Evolutionary conservation across 2,113 vertebrate species (phyloP).

Genomic region (Cyprinodon brontotheroides): DNA sequence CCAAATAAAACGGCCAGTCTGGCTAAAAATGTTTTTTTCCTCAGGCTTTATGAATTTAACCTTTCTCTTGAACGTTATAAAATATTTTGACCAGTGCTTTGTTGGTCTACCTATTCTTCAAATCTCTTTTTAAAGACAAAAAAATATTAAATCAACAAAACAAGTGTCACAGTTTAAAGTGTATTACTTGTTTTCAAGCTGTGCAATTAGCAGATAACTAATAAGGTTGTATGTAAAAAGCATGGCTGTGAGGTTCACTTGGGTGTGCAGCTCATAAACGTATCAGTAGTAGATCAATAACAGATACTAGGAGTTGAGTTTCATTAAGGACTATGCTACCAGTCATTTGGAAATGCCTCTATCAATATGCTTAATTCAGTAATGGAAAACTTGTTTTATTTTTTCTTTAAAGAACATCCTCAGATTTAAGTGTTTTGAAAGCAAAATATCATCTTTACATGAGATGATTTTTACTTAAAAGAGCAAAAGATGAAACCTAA

Average conservation of each 20-base stretch:
- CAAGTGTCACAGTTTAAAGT: background rate
- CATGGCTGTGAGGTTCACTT: too few species aligned
- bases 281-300: background rate
- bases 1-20: too few species aligned
- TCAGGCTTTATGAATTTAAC: background rate
- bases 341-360: background rate
- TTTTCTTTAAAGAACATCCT: too few species aligned
- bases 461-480: too few species aligned
- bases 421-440: too few species aligned
- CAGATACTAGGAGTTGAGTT: background rate
- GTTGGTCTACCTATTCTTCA: background rate
- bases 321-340: background rate
- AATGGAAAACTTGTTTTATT: too few species aligned
- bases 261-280: too few species aligned
- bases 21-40: background rate
- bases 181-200: background rate
- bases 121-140: background rate
- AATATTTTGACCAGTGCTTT: background rate
- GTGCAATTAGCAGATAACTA: background rate
- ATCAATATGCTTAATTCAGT: background rate
- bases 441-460: too few species aligned
- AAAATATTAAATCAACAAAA: background rate
- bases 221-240: background rate
- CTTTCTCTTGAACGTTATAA: background rate
- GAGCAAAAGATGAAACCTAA: background rate